Base-by-base conservation (phyloP, 1,140 invertebrate genomes). In the Pomacea maculata region DNA sequence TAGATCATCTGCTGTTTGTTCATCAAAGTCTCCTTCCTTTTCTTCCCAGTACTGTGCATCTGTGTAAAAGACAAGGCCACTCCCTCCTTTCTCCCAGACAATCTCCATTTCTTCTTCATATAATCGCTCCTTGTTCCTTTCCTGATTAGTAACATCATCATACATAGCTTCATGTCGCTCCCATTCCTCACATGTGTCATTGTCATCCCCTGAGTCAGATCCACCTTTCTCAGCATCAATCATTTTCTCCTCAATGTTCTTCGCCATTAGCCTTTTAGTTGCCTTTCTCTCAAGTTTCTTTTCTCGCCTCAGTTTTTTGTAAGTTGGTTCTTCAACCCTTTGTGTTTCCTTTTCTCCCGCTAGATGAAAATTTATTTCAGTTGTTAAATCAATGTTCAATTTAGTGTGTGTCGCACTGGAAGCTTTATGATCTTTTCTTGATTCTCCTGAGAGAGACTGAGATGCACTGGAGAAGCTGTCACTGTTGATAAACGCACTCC, bases 71-170 rank as follows among this genome's bases (percentile, higher is more conserved):
- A 94, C 93, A 12, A 94, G 87, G 8, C 94, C 94, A 82, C 93
- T 91, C 8, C 94, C 93, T 80, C 93, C 94, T 85, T 94, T 94
- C 85, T 94, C 94, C 94, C 94, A 94, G 52, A 92, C 92, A 2
- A 94, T 80, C 88, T 94, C 94, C 76, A 93, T 92, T 85, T 94
- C 92, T 82, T 93, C 91, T 87, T 94, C 94, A 90, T 92, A 94
- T 29, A 93, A 70, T 55, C 88, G 77, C 75, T 91, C 90, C 76
- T 91, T 91, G 78, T 90, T 92, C 70, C 93, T 82, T 78, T 93
- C 92, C 84, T 92, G 90, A 65, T 92, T 92, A 14, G 92, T 89
- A 10, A 93, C 93, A 86, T 94, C 93, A 83, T 94, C 91, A 83
- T 93, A 91, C 34, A 93, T 85, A n/a, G 93, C 91, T 87, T 94